Conservation (phyloP, 1,140 invertebrate species). For the Apis florea region DNA sequence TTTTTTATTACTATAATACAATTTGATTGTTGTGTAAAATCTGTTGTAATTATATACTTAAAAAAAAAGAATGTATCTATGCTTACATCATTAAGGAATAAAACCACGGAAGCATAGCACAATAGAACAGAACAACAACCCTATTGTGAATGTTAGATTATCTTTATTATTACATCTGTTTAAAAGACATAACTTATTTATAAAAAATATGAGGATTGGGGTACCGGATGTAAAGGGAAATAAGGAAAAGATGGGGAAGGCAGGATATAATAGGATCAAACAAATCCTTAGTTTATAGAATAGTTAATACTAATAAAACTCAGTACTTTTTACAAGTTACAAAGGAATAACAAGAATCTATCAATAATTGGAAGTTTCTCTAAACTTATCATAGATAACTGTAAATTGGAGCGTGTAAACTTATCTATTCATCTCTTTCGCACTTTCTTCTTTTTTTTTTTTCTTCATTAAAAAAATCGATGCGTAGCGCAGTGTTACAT, state of each 20-base stretch:
- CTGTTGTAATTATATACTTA: constrained; percentile 65
- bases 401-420: constrained; percentile 66
- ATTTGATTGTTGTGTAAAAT: constrained; percentile 73
- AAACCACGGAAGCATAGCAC: constrained; percentile 64
- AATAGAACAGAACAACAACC: constrained; percentile 67
- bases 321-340: constrained; percentile 81
- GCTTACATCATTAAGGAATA: constrained; percentile 65
- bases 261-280: constrained; percentile 71
- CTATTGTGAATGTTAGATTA: constrained; percentile 77
- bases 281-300: constrained; percentile 75
- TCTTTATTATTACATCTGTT: constrained; percentile 80
- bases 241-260: not conserved
- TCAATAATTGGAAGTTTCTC: constrained; percentile 70
- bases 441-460: constrained; percentile 31
- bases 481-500: constrained; percentile 65
- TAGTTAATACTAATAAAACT: constrained; percentile 80
- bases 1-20: constrained; percentile 73
- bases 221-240: constrained; percentile 7
- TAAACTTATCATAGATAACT: constrained; percentile 71
- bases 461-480: constrained; percentile 64
- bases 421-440: constrained; percentile 46
- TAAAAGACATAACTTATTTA: constrained; percentile 78
- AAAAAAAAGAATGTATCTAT: constrained; percentile 57
- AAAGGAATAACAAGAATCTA: constrained; percentile 79
- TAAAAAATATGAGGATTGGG: constrained; percentile 67